Conservation (phyloP, 2,797 vertebrate species). For the Erethizon dorsatum region DNA sequence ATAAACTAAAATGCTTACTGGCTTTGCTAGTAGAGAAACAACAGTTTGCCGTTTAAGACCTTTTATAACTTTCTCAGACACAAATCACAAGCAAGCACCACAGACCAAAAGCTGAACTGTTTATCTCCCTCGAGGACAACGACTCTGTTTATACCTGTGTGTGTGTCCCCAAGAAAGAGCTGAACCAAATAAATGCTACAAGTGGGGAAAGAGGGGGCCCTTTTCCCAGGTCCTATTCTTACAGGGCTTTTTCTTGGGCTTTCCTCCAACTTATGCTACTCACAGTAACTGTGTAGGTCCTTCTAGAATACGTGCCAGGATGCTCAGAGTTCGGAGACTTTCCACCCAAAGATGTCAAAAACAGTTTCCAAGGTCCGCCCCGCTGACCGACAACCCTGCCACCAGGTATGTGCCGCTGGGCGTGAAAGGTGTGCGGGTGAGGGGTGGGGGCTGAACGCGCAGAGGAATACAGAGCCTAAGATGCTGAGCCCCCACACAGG, state of each 20-base stretch:
- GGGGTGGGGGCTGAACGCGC: background rate
- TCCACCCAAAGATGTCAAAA: background rate
- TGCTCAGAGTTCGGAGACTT: background rate
- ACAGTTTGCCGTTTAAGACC: background rate
- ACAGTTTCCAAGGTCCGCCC: background rate
- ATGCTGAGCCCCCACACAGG: accelerated
- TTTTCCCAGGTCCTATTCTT: background rate
- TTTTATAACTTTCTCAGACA: background rate
- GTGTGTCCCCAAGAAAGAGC: background rate
- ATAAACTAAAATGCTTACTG: background rate
- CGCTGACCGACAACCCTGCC: background rate
- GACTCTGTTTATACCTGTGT: background rate
- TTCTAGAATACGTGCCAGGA: background rate
- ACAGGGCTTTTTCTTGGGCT: background rate
- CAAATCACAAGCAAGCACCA: background rate
- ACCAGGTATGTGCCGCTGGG: background rate
- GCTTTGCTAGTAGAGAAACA: background rate
- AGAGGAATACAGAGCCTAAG: background rate
- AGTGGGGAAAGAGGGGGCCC: no score
- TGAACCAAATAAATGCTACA: background rate
- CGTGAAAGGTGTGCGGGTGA: accelerated
- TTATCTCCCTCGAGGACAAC: background rate
- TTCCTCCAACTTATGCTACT: background rate
- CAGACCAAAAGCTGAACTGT: background rate
- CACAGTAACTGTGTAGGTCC: background rate